These are phyloP conservation scores for Bombus superbus DNA, from an alignment of 1,140 invertebrate genomes.

Conservation along the genomic window DNA sequence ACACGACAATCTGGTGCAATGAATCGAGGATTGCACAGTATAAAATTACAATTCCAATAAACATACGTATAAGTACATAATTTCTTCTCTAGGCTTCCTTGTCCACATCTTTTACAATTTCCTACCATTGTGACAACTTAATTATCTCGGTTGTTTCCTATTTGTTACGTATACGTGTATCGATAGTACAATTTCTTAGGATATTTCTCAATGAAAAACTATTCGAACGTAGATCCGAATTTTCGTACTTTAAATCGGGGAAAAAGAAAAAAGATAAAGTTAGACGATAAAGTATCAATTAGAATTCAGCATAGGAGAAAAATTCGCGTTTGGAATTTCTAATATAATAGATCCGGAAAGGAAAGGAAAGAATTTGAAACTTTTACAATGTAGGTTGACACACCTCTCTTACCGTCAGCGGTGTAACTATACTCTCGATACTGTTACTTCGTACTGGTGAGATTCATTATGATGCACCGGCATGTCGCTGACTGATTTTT, in stretches of 20 bases:
- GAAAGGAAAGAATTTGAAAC: constrained; percentile 34
- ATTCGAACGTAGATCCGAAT: background rate
- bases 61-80: too few relatives aligned
- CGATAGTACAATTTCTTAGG: background rate
- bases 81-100: background rate
- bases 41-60: background rate
- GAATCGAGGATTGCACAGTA: background rate
- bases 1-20: background rate
- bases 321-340: background rate
- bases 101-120: too few relatives aligned
- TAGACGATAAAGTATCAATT: background rate
- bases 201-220: background rate
- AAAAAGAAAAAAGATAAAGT: background rate
- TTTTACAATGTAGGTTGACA: constrained; percentile 61
- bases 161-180: background rate
- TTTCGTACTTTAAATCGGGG: fast-evolving
- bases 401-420: constrained; percentile 45
- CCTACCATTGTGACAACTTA: background rate
- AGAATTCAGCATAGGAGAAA: background rate
- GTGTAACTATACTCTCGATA: constrained; percentile 50
- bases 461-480: constrained; percentile 55
- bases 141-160: background rate
- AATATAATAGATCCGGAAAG: constrained; percentile 25
- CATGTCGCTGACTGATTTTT: constrained; percentile 52
- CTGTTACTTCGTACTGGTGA: constrained; percentile 47